Percentiles rank a stretch among this genome's conserved stretches.
Evolutionary conservation across 2,797 vertebrate species (phyloP).

Genomic region (Lateolabrax maculatus): DNA sequence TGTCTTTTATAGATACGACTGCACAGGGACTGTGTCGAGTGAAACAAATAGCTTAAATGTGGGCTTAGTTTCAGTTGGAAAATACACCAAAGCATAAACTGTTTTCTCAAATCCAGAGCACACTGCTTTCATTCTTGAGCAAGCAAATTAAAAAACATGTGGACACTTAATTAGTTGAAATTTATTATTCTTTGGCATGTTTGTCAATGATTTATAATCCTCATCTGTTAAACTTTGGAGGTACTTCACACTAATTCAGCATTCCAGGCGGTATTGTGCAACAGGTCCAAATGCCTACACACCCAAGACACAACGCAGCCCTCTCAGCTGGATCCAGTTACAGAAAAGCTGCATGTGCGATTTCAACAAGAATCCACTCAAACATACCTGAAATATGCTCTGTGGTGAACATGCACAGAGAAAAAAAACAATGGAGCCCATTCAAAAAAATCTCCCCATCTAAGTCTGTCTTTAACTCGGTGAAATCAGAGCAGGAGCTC

Average conservation of each 20-base stretch:
- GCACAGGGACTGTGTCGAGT: background rate
- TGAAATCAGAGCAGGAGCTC: background rate
- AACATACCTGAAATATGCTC: conserved; percentile 32
- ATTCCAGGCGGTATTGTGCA: conserved; percentile 76
- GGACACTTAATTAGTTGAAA: background rate
- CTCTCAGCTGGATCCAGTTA: conserved; percentile 70
- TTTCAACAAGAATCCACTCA: conserved; percentile 33
- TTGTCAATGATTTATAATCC: conserved; percentile 37
- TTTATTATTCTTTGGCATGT: background rate
- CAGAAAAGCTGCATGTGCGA: conserved; percentile 28
- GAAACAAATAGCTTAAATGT: conserved; percentile 6
- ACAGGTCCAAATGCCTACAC: conserved; percentile 67
- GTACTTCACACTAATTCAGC: conserved; percentile 47
- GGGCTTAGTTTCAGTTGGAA: background rate
- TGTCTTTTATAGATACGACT: conserved; percentile 6
- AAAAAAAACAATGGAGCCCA: conserved; percentile 14
- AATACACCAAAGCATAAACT: background rate
- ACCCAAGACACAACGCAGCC: conserved; percentile 44
- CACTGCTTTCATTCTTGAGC: background rate
- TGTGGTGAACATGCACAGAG: background rate
- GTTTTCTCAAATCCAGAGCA: background rate
- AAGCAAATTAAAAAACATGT: conserved; percentile 23
- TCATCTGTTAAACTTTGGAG: conserved; percentile 44
- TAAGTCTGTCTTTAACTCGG: background rate
- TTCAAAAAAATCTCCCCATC: conserved; percentile 25